Evolutionary conservation across 2,113 vertebrate species (phyloP), one percentile per base, ranked within the genome.

Genomic region (Tapirus terrestris): DNA sequence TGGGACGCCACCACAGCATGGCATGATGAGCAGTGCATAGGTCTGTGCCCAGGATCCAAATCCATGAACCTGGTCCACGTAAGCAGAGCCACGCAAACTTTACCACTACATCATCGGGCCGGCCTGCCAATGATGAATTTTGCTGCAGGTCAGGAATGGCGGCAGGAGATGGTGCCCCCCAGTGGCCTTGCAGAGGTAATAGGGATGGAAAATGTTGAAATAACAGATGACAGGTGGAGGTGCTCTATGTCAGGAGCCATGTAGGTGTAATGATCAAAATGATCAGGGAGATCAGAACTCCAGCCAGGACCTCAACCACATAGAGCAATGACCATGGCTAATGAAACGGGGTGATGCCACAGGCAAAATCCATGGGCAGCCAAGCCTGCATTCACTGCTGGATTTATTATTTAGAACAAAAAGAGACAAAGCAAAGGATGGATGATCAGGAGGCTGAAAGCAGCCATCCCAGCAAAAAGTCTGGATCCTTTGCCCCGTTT

Each of bases 321-420:
- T 18, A 27, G 27, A 43, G 81, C 39, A 23, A 0, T 7, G 8
- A 1, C 2, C 16, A 51, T 12, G 33, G 8, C 56, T 63, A 2
- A 39, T 0, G 18, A n/a, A 36, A 65, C 56, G 20, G 1, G 18
- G 33, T 2, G 2, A 29, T 17, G 8, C 33, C 9, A n/a, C 18
- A 39, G 89, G 56, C 23, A 23, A 8, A 17, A 36, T 0, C 1
- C 3, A 43, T 3, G 11, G 27, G 6, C 3, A 65, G 27, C 0
- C 33, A 53, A 25, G 5, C 4, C 2, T 0, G 0, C 8, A 1
- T 31, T 31, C 8, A 31, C 12, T 23, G 12, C 68, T 5, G 0
- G 20, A 27, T 8, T 18, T 39, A 73, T 11, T 10, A 14, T 39
- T 12, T 39, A 36, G 11, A n/a, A 1, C 3, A 36, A 77, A 3